Percentiles rank a stretch among this genome's conserved stretches.
phyloP scores from a whole-genome alignment of 2,797 vertebrate species.

The Pangasius macronema region DNA sequence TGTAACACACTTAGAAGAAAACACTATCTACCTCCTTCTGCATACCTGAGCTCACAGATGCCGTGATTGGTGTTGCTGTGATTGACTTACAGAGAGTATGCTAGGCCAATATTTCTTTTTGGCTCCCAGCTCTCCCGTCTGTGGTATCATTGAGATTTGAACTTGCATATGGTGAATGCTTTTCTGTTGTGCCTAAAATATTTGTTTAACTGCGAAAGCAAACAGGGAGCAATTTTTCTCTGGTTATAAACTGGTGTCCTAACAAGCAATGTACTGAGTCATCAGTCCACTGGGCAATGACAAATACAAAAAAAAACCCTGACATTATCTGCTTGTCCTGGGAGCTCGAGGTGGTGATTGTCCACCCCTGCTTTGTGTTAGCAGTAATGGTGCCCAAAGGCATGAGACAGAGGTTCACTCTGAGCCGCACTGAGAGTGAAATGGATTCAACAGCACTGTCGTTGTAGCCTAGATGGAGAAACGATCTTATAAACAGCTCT shows the following conservation, averaged over 20 bases:
- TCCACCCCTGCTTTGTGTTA: neutral
- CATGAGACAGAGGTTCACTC: neutral
- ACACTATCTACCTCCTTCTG: neutral
- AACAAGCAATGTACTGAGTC: neutral
- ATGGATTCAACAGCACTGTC: neutral
- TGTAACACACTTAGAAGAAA: neutral
- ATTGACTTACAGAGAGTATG: neutral
- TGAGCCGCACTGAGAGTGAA: neutral
- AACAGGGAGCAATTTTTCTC: neutral
- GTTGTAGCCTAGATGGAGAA: constrained; percentile 17
- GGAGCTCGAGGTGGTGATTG: neutral
- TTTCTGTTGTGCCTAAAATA: neutral
- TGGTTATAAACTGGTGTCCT: neutral
- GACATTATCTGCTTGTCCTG: constrained; percentile 1
- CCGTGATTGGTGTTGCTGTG: neutral
- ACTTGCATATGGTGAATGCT: neutral
- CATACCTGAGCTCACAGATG: neutral
- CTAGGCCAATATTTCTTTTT: neutral
- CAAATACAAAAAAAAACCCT: neutral
- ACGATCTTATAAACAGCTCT: constrained; percentile 19
- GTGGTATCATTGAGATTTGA: neutral
- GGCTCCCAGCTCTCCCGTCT: neutral
- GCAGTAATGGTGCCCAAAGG: neutral
- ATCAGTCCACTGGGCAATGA: neutral
- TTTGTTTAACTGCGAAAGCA: constrained; percentile 1